Evolutionary conservation across 2,797 vertebrate genomes (phyloP).

Genomic region (Catostomus latipinnis): DNA sequence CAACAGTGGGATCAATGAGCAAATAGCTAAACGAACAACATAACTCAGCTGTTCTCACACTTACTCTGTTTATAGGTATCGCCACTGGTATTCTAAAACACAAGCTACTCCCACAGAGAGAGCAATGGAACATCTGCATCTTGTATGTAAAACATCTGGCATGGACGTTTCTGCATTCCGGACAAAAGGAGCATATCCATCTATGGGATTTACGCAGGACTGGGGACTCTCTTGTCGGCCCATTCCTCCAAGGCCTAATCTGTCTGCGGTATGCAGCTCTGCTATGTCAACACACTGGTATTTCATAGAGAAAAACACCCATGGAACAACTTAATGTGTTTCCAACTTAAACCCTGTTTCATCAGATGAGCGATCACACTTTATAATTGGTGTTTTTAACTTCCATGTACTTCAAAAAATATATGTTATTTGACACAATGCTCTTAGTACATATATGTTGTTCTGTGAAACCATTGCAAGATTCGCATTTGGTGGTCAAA

Average conservation of each 20-base stretch:
- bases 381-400: no score
- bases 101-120: conserved; percentile 42
- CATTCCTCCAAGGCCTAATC: conserved; percentile 47
- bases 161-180: conserved; percentile 44
- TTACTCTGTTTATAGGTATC: conserved; percentile 13
- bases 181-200: conserved; percentile 41
- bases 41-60: conserved; percentile 17
- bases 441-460: no score
- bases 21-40: conserved; percentile 7
- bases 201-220: conserved; percentile 49
- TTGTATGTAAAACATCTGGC: conserved; percentile 59
- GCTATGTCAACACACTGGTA: conserved; percentile 56
- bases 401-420: no score
- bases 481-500: no score
- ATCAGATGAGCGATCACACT: background rate
- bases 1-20: background rate
- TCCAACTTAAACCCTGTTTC: background rate
- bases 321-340: conserved; percentile 32
- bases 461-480: no score
- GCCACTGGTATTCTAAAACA: conserved; percentile 37
- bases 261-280: conserved; percentile 6
- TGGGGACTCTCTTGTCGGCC: conserved; percentile 18
- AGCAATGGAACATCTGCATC: conserved; percentile 52
- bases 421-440: no score
- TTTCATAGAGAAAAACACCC: conserved; percentile 43